Percentiles rank a stretch among this genome's conserved stretches.
Evolutionary conservation across 2,113 vertebrate species (phyloP).

Genomic region (Limnothrissa miodon): DNA sequence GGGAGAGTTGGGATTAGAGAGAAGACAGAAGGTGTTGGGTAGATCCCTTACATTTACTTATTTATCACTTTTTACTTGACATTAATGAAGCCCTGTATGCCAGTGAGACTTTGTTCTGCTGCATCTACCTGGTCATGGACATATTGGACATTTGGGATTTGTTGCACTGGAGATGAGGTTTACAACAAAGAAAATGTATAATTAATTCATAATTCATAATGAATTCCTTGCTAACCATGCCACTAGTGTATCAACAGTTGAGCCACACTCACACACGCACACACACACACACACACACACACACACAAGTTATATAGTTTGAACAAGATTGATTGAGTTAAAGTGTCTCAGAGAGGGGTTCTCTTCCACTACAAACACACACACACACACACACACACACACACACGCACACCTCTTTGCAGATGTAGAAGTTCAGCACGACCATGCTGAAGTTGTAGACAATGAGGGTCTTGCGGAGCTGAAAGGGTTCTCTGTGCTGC

Average conservation of each 20-base stretch:
- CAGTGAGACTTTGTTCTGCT: not conserved
- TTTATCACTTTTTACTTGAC: too few relatives aligned
- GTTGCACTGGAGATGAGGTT: too few relatives aligned
- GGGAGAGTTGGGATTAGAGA: too few relatives aligned
- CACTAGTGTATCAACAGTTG: too few relatives aligned
- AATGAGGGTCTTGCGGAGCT: slow-evolving; percentile 88
- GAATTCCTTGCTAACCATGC: too few relatives aligned
- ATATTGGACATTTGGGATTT: too few relatives aligned
- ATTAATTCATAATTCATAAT: too few relatives aligned
- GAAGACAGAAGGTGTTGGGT: not conserved
- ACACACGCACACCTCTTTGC: slow-evolving; percentile 85
- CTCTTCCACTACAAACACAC: not conserved
- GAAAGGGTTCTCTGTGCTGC: slow-evolving; percentile 90
- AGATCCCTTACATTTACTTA: not conserved
- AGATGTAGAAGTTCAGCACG: slow-evolving; percentile 97
- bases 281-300: slow-evolving; percentile 68
- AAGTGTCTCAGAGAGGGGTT: slow-evolving; percentile 30
- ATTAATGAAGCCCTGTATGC: too few relatives aligned
- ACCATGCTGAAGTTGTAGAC: slow-evolving; percentile 99
- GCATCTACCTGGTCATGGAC: too few relatives aligned
- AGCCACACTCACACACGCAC: too few relatives aligned
- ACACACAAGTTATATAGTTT: slow-evolving; percentile 52
- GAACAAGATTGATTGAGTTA: slow-evolving; percentile 59
- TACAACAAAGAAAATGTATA: too few relatives aligned
- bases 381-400: not conserved